These are phyloP conservation scores for Enteromius trimaculatus DNA, from an alignment of 2,797 vertebrate species.

Conservation along the genomic window DNA sequence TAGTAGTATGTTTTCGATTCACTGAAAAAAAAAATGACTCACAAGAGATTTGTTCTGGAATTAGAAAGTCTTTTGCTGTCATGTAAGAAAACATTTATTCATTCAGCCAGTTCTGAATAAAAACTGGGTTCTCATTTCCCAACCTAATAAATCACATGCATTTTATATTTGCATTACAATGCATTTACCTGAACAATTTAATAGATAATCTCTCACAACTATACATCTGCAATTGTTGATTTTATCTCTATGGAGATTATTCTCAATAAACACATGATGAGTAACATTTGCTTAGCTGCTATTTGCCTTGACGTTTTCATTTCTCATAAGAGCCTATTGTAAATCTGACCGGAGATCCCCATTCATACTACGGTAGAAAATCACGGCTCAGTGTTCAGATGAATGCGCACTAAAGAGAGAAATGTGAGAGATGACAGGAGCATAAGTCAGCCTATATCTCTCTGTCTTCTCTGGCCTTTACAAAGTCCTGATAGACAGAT, in stretches of 20 bases:
- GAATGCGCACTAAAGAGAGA: conserved; percentile 36
- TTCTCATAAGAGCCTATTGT: background rate
- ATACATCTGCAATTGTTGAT: conserved; percentile 10
- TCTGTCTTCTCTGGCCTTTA: conserved; percentile 54
- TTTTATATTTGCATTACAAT: background rate
- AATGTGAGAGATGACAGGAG: conserved; percentile 47
- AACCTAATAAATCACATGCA: background rate
- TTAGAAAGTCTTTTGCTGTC: background rate
- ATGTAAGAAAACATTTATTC: background rate
- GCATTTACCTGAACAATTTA: background rate
- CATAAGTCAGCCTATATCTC: conserved; percentile 52
- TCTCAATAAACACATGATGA: conserved; percentile 2
- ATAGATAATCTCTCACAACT: too few species aligned
- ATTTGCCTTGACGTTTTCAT: background rate
- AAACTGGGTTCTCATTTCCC: conserved; percentile 6
- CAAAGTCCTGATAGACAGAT: conserved; percentile 59
- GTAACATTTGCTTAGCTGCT: background rate
- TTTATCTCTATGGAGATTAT: background rate
- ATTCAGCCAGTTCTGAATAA: background rate
- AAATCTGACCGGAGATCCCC: conserved; percentile 26
- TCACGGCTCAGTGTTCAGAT: conserved; percentile 26
- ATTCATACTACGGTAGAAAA: conserved; percentile 42
- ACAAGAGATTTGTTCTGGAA: too few species aligned
- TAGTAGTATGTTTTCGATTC: background rate
- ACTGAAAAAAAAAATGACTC: background rate